A percentile compares a stretch with the other conserved stretches of the same genome.
phyloP scores from a whole-genome alignment of 2,797 vertebrate species.

The Chromobotia macracanthus region DNA sequence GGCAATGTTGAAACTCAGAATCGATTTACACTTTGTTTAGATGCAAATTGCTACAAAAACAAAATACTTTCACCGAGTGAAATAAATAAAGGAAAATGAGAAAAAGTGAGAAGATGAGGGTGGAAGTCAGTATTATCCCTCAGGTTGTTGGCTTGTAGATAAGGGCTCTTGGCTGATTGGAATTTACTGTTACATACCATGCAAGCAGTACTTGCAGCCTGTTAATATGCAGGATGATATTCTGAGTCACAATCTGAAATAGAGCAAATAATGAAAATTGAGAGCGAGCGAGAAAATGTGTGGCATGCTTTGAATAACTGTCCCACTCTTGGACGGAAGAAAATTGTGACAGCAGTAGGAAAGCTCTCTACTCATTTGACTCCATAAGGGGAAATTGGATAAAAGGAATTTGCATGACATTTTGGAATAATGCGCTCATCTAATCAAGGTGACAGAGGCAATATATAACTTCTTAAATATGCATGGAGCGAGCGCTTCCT shows the following conservation, averaged over 20 bases:
- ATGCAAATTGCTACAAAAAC: slow-evolving; percentile 42
- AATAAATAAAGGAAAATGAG: slow-evolving; percentile 32
- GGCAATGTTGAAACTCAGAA: slow-evolving; percentile 59
- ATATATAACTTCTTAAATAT: slow-evolving; percentile 35
- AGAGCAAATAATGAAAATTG: slow-evolving; percentile 61
- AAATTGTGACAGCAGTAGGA: slow-evolving; percentile 34
- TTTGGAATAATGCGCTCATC: slow-evolving; percentile 42
- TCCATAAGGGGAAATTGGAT: slow-evolving; percentile 42
- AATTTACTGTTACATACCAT: slow-evolving; percentile 52
- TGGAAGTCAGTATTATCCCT: slow-evolving; percentile 43
- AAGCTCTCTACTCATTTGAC: slow-evolving; percentile 43
- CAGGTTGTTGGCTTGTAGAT: slow-evolving; percentile 53
- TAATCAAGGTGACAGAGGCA: slow-evolving; percentile 36
- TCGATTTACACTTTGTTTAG: slow-evolving; percentile 34
- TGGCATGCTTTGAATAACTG: slow-evolving; percentile 52
- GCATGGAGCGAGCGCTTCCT: slow-evolving; percentile 33
- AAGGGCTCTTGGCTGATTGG: slow-evolving; percentile 54
- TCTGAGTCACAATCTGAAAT: slow-evolving; percentile 58
- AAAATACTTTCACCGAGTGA: slow-evolving; percentile 27
- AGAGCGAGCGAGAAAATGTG: slow-evolving; percentile 37
- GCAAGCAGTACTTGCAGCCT: slow-evolving; percentile 47
- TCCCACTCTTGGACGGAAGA: slow-evolving; percentile 25
- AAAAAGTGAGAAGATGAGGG: slow-evolving; percentile 12
- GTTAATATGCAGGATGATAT: slow-evolving; percentile 55
- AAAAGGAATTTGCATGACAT: slow-evolving; percentile 50